Evolutionary conservation across 2,888 invertebrate genomes (phyloP), one percentile per base, ranked within the genome.

Genomic region (Agrochola macilenta): DNA sequence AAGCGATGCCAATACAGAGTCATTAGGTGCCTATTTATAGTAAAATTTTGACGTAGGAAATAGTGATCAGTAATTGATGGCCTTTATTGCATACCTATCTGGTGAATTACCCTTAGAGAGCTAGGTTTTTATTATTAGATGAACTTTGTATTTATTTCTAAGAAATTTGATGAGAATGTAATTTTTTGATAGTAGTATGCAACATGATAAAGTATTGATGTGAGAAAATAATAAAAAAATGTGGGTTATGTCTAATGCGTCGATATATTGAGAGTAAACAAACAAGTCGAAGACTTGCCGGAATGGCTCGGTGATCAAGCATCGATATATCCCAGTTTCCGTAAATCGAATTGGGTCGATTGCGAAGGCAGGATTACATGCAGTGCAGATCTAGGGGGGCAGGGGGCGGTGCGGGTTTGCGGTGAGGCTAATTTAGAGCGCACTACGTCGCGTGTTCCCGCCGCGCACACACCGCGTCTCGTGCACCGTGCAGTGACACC

Each of bases 401-500:
- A 93, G 93, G 94, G 94, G 92, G 87, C 87, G 84, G 91, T 87
- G 91, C 89, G 88, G 92, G 89, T 93, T 93, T 92, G 93, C 93
- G 93, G 93, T 93, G 93, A 88, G 86, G 91, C 95, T 95, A 95
- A 96, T 89, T 95, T 93, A 90, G 95, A 93, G 91, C 95, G 90
- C 96, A 96, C 92, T 92, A 95, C 95, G 95, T 94, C 93, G 93
- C 94, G 95, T 93, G 89, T 93, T 91, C 91, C 93, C 95, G 96
- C 84, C 93, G 95, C 93, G 95, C 87, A 91, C 93, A 93, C 93
- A 93, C 91, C 91, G 92, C 92, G 93, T 90, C 87, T 84, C 82
- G 82, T 87, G 89, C 92, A 91, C 90, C 93, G 93, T 92, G 93
- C 90, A 91, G 92, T 93, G 93, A 76, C 79, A 76, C 81, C 57